Base-by-base conservation (phyloP, 37 sponge, comb jelly and placozoan genomes). In the Beroe ovata region DNA sequence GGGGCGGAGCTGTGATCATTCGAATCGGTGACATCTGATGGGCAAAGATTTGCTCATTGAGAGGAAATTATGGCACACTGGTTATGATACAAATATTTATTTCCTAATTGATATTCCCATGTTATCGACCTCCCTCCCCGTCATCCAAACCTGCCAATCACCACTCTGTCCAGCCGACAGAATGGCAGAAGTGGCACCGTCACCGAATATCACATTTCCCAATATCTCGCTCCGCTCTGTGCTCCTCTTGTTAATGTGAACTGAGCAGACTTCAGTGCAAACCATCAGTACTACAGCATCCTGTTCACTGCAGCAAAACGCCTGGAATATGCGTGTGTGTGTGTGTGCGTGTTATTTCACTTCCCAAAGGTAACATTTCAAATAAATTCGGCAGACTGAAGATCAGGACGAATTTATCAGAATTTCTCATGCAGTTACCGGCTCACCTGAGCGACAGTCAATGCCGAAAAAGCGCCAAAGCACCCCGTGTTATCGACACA, bases 401-500 rank as follows among this genome's bases (percentile, higher is more conserved):
- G n/a, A n/a, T n/a, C n/a, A n/a, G n/a, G n/a, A n/a, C n/a, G n/a
- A n/a, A n/a, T n/a, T n/a, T n/a, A n/a, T n/a, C n/a, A n/a, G n/a
- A n/a, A n/a, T n/a, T n/a, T n/a, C n/a, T n/a, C n/a, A n/a, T n/a
- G n/a, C n/a, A n/a, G n/a, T n/a, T n/a, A n/a, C n/a, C n/a, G n/a
- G n/a, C n/a, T 47, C 6, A 47, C 54, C 54, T 47, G 84, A 25
- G 84, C 84, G 0, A 77, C 84, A 40, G 84, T 77, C 47, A 77
- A 54, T 23, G 84, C 84, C 4, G 84, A 77, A 54, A 77, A 77
- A 54, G 84, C 26, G 0, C 84, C 84, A 36, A 32, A 77, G 47
- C 84, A 77, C 42, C 84, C 84, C 1, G 84, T 77, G 84, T 77
- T 77, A 23, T 77, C 84, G 23, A 77, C 84, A 40, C 84, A 77